Evolutionary conservation across 2,888 invertebrate genomes (phyloP), one percentile per base, ranked within the genome.

Genomic region (Microctonus aethiopoides): DNA sequence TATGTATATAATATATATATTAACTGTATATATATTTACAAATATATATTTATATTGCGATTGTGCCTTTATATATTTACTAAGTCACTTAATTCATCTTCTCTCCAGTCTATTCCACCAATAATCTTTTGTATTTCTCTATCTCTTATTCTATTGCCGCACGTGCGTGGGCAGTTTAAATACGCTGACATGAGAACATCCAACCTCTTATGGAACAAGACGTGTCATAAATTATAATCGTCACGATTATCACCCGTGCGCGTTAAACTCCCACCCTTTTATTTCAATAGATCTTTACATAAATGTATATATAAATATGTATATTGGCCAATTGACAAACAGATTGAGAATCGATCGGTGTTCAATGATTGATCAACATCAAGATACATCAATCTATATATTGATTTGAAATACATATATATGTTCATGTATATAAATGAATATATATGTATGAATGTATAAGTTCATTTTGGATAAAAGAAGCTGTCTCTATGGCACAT

Each of bases 201-300:
- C 69, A 77, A 74, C 77, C 80, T 80, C 80, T 81, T 77, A 78
- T 71, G 75, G 75, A 73, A 72, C 72, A 72, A 71, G 72, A 77
- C 75, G 74, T 75, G 80, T 81, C 79, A 80, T 84, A 83, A 84
- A 84, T 83, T 83, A 84, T 82, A 80, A 83, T 81, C 78, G 77
- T 67, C 75, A 62, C 67, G 77, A 81, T 79, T 79, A 80, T 78
- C 79, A 73, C 71, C 68, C 64, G 67, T 67, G 65, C 51, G 66
- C 39, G 54, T 54, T 61, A 57, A 60, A 39, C 60, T 60, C 16
- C 61, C 57, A 67, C 34, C 75, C 63, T 74, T 64, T 67, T n/a
- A 16, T 62, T 67, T 65, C 63, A 11, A 65, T 46, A 39, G 13
- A 56, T 68, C 29, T 29, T 36, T 36, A 29, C 46, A 66, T 51